Conservation (phyloP, 2,888 invertebrate genomes). For the Mimas tiliae region DNA sequence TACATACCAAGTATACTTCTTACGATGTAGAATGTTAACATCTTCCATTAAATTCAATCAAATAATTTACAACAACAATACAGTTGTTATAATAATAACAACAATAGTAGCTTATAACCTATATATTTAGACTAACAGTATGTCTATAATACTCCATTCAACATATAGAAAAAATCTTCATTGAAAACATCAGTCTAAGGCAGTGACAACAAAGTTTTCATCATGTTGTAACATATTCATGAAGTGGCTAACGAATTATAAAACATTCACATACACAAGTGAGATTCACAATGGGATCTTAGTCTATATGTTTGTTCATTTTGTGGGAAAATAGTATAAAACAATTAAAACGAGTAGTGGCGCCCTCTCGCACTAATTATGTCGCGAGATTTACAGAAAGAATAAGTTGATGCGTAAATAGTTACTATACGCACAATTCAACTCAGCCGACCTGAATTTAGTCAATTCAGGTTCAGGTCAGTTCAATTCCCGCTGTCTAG, state of each 20-base stretch:
- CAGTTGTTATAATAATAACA: conserved; percentile 75
- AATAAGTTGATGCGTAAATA: neutral
- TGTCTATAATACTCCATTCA: conserved; percentile 70
- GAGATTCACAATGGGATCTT: conserved; percentile 37
- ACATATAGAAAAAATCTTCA: conserved; percentile 68
- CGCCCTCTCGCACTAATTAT: neutral
- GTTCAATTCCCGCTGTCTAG: too few relatives aligned
- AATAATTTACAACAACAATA: conserved; percentile 79
- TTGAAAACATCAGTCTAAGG: conserved; percentile 82
- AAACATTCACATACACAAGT: conserved; percentile 30
- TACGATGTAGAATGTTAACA: conserved; percentile 63
- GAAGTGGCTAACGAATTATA: conserved; percentile 35
- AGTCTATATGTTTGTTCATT: conserved; percentile 13
- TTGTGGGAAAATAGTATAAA: conserved; percentile 18
- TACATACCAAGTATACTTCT: conserved; percentile 62
- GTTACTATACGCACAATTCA: neutral
- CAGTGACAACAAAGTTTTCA: conserved; percentile 78
- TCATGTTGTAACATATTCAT: conserved; percentile 47
- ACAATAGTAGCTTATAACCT: conserved; percentile 67
- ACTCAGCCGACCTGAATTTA: too few relatives aligned
- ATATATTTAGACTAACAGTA: conserved; percentile 61
- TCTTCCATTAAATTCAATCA: conserved; percentile 74
- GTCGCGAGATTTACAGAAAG: neutral
- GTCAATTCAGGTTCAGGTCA: too few relatives aligned
- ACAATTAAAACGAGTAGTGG: conserved; percentile 14